Conservation (phyloP, 2,113 vertebrate genomes). For the Cranoglanis bouderius region DNA sequence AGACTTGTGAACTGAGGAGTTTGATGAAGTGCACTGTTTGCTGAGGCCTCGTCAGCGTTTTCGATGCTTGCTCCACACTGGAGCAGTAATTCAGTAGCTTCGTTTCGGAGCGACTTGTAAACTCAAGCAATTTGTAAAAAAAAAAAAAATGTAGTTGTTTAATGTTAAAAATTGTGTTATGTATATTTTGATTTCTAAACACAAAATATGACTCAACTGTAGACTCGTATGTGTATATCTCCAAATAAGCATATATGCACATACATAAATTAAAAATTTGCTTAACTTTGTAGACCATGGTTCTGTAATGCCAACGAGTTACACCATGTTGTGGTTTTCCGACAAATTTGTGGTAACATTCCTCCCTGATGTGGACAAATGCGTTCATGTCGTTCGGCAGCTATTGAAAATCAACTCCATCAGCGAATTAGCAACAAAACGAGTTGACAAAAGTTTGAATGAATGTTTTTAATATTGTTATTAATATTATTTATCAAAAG, state of each 20-base stretch:
- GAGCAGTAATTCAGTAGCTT: conserved; percentile 88
- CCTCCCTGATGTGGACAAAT: conserved; percentile 85
- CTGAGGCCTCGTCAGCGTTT: conserved; percentile 80
- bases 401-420: conserved; percentile 78
- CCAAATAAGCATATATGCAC: conserved; percentile 65
- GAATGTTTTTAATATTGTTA: conserved; percentile 78
- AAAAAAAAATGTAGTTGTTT: conserved; percentile 60
- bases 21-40: conserved; percentile 83
- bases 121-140: conserved; percentile 1
- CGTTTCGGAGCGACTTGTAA: conserved; percentile 91
- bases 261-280: conserved; percentile 59
- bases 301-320: conserved; percentile 57
- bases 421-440: conserved; percentile 81
- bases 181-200: conserved; percentile 75
- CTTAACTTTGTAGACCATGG: conserved; percentile 63
- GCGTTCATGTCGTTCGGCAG: conserved; percentile 88
- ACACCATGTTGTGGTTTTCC: conserved; percentile 63
- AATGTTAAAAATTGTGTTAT: conserved; percentile 68
- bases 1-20: conserved; percentile 75
- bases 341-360: conserved; percentile 75
- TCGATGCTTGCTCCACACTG: conserved; percentile 87
- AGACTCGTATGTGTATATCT: conserved; percentile 71
- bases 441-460: conserved; percentile 91
- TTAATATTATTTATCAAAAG: conserved; percentile 97
- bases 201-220: conserved; percentile 70